A percentile compares a stretch with the other conserved stretches of the same genome.
These are phyloP conservation scores for Drosophila kokeensis DNA, from an alignment of 2,888 invertebrate species.

Conservation along the genomic window DNA sequence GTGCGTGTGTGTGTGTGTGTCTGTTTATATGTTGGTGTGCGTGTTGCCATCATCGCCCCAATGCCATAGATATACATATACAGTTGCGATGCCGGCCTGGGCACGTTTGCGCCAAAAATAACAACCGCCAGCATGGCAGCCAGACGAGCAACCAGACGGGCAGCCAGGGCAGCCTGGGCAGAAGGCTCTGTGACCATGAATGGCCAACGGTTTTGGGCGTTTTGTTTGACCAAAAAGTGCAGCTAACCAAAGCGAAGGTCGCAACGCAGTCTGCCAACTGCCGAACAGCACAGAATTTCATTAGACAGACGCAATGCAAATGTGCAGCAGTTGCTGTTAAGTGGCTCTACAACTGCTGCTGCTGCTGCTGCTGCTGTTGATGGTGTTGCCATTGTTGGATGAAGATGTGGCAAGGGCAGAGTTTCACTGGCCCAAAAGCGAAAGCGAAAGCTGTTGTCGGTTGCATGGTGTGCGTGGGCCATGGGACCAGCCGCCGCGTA, in stretches of 20 bases:
- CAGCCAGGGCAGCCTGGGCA: conserved; percentile 16
- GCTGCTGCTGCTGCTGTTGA: not conserved
- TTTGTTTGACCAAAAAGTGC: conserved; percentile 74
- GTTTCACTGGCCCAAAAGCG: conserved; percentile 47
- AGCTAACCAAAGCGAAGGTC: conserved; percentile 64
- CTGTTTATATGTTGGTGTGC: conserved; percentile 1
- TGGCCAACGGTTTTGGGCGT: conserved; percentile 66
- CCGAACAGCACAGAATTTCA: conserved; percentile 66
- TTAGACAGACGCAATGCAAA: conserved; percentile 73
- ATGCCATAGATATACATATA: conserved; percentile 74
- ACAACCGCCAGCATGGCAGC: conserved; percentile 42
- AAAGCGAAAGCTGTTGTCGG: conserved; percentile 53
- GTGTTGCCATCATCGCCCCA: conserved; percentile 58
- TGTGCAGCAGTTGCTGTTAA: conserved; percentile 61
- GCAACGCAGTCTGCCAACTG: conserved; percentile 29
- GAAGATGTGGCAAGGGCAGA: conserved; percentile 56
- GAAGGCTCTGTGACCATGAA: conserved; percentile 49
- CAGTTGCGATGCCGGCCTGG: conserved; percentile 52
- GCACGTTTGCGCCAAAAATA: conserved; percentile 78
- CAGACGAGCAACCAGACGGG: conserved; percentile 25
- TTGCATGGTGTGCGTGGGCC: conserved; percentile 22
- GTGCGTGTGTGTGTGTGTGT: conserved; percentile 7
- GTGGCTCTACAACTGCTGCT: conserved; percentile 21
- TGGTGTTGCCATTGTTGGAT: not conserved
- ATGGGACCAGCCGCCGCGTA: conserved; percentile 38